Evolutionary conservation across 2,113 vertebrate species (phyloP), one percentile per base, ranked within the genome.

Genomic region (Pyxicephalus adspersus): DNA sequence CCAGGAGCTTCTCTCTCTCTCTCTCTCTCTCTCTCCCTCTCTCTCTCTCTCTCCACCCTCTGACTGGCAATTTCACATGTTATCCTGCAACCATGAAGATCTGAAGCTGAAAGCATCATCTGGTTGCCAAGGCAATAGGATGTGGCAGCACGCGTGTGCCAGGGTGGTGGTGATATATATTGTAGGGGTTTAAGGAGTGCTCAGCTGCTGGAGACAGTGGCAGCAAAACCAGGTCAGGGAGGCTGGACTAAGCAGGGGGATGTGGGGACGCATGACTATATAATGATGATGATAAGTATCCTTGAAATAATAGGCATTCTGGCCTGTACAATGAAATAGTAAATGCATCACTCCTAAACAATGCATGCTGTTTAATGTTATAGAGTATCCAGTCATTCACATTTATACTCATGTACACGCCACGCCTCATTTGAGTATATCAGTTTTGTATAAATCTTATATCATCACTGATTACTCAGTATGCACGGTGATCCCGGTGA

Each of bases 121-220:
- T 55, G 82, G 94, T 96, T 94, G 87, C 95, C 90, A 94, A 94
- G 93, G 94, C 91, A 93, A 96, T 93, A 45, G 65, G 77, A 89
- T 87, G 91, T 90, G 68, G 91, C 83, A 90, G 89, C 86, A 55
- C 83, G 87, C 91, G 90, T 84, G 91, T 93, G 86, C 91, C 94
- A 89, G 79, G 84, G 91, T 81, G 85, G 84, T 79, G 80, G 80
- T 58, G 81, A 72, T 80, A 83, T 57, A 81, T 85, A 26, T 64
- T 63, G 77, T 38, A 63, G 51, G 38, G 67, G 64, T 78, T 78
- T 78, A 81, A 61, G 60, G n/a, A 64, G 34, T 17, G 66, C 66
- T 72, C 77, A 71, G 58, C 68, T 73, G 77, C 68, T 64, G 60
- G 20, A 64, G 60, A 74, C 50, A 64, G 38, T 64, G 68, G 26